phyloP scores from a whole-genome alignment of 2,888 invertebrate genomes.

The Nephrotoma appendiculata region DNA sequence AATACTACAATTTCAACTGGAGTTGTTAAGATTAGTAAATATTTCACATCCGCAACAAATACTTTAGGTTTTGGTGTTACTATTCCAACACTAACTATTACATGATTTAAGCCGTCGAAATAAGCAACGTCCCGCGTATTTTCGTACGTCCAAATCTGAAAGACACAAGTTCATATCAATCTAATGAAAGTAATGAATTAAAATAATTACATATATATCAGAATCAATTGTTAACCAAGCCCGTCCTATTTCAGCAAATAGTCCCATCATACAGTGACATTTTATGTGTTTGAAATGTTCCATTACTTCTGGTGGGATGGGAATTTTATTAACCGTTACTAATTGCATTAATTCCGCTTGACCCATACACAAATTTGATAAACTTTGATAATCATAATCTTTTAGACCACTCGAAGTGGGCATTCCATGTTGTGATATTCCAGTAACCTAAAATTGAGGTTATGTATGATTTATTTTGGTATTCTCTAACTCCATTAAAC shows the following conservation, averaged over 20 bases:
- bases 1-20: conserved; percentile 71
- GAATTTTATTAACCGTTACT: conserved; percentile 66
- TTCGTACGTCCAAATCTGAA: conserved; percentile 77
- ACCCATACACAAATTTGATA: conserved; percentile 53
- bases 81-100: conserved; percentile 85
- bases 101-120: conserved; percentile 88
- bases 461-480: neutral
- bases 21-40: conserved; percentile 84
- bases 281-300: conserved; percentile 93
- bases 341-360: conserved; percentile 61
- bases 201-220: conserved; percentile 66
- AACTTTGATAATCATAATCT: conserved; percentile 80
- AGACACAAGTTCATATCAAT: neutral
- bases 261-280: conserved; percentile 91
- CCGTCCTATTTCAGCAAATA: conserved; percentile 89
- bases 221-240: conserved; percentile 97
- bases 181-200: neutral
- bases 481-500: neutral
- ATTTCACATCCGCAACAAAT: conserved; percentile 80
- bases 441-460: conserved; percentile 37
- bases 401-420: conserved; percentile 81
- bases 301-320: conserved; percentile 83
- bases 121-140: conserved; percentile 90
- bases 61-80: conserved; percentile 78
- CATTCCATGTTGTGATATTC: conserved; percentile 48